Percentiles rank a stretch among this genome's conserved stretches.
Evolutionary conservation across 2,888 invertebrate species (phyloP).

Genomic region (Pachycephus smyrnensis): DNA sequence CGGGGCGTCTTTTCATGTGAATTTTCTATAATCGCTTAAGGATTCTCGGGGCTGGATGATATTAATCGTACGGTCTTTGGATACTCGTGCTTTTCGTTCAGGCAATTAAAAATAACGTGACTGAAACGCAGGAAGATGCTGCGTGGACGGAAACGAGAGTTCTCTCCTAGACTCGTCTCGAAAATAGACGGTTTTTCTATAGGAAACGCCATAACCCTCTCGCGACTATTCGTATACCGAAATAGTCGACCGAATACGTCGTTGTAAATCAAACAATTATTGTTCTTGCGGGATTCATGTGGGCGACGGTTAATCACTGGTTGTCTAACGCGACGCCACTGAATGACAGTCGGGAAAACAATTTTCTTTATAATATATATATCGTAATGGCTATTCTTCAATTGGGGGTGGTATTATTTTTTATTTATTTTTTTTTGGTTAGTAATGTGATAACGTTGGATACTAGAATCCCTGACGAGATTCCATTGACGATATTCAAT

Average conservation of each 20-base stretch:
- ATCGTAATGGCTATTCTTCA: neutral
- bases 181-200: slow-evolving; percentile 27
- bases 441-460: neutral
- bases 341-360: slow-evolving; percentile 17
- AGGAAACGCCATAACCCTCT: slow-evolving; percentile 22
- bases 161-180: slow-evolving; percentile 10
- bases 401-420: neutral
- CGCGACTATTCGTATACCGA: slow-evolving; percentile 12
- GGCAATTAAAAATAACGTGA: slow-evolving; percentile 23
- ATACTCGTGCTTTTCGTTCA: neutral
- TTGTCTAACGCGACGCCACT: slow-evolving; percentile 8
- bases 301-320: slow-evolving; percentile 11
- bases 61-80: neutral
- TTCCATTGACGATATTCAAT: neutral
- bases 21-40: neutral
- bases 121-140: slow-evolving; percentile 2
- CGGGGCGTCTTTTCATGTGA: neutral
- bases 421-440: neutral
- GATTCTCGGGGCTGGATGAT: neutral
- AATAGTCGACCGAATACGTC: slow-evolving; percentile 18
- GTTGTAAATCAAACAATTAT: slow-evolving; percentile 32
- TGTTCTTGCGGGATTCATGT: slow-evolving; percentile 22
- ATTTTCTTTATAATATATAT: slow-evolving; percentile 14
- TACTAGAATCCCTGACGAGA: neutral
- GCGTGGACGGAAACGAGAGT: slow-evolving; percentile 11